Conservation (phyloP, 2,113 vertebrate species). For the Macquaria ambigua region DNA sequence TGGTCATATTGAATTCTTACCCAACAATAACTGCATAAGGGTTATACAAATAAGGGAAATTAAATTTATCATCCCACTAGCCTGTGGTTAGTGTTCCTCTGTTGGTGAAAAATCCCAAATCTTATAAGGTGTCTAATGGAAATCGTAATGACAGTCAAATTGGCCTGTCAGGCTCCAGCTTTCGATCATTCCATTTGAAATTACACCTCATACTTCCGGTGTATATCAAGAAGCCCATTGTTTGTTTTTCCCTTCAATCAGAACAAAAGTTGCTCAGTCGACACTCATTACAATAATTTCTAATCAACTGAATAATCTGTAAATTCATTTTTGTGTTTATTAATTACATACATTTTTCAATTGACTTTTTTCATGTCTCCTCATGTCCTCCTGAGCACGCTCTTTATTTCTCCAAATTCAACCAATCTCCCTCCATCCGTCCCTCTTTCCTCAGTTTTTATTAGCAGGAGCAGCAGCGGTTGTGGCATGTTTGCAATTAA, state of each 20-base stretch:
- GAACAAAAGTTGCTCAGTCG: not conserved
- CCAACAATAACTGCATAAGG: not conserved
- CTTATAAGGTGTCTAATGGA: conserved; percentile 8
- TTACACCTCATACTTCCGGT: not conserved
- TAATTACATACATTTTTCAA: not conserved
- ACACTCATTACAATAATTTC: too few species aligned
- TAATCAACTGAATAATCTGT: not conserved
- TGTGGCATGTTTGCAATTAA: conserved; percentile 81
- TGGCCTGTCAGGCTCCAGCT: conserved; percentile 6
- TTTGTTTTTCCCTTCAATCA: not conserved
- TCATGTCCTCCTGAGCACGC: not conserved
- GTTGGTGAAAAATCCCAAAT: conserved; percentile 2
- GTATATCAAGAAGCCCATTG: not conserved
- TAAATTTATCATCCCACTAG: conserved; percentile 7
- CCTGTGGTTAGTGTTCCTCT: not conserved
- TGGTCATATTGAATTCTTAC: not conserved
- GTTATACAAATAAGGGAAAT: not conserved
- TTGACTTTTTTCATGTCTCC: too few species aligned
- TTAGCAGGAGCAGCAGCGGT: conserved; percentile 48
- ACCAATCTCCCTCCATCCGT: not conserved
- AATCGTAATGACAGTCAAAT: conserved; percentile 25
- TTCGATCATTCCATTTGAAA: not conserved
- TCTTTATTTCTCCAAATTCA: conserved; percentile 7
- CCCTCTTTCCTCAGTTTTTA: conserved; percentile 42
- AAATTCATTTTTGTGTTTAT: not conserved